Conservation (phyloP, 2,888 invertebrate species). For the Drosophila recens region DNA sequence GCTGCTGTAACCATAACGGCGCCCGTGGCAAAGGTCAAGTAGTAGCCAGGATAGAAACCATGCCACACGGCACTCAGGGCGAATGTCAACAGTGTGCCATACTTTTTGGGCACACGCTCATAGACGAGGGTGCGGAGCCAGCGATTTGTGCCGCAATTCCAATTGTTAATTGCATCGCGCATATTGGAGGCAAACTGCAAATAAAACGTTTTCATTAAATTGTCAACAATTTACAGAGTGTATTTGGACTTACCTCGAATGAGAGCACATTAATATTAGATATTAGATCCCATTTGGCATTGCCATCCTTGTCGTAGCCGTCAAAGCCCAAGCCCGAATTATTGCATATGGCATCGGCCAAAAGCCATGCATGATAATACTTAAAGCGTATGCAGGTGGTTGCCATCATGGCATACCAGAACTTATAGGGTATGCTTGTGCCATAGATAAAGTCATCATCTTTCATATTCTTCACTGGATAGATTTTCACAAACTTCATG, state of each 20-base stretch:
- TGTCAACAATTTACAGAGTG: background rate
- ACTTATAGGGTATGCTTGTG: conserved; percentile 87
- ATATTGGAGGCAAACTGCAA: conserved; percentile 92
- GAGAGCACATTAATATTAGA: conserved; percentile 95
- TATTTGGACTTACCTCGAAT: conserved; percentile 88
- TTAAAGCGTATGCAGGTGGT: conserved; percentile 94
- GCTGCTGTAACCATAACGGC: conserved; percentile 95
- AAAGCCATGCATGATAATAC: conserved; percentile 98
- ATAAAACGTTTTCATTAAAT: background rate
- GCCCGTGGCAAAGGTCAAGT: conserved; percentile 95
- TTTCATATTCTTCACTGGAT: conserved; percentile 90
- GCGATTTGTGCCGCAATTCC: conserved; percentile 97
- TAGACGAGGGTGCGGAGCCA: conserved; percentile 97
- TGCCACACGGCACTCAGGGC: conserved; percentile 98
- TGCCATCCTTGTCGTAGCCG: conserved; percentile 91
- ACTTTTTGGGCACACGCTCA: conserved; percentile 90
- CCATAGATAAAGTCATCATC: conserved; percentile 89
- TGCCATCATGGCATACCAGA: conserved; percentile 91
- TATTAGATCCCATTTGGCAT: conserved; percentile 95
- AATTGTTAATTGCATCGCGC: conserved; percentile 93
- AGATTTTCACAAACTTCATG: conserved; percentile 89
- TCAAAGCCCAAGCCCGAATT: conserved; percentile 95
- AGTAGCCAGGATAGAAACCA: conserved; percentile 95
- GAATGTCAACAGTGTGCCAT: conserved; percentile 93
- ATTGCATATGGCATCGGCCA: conserved; percentile 98